Base-by-base conservation (phyloP, 1,140 invertebrate species). In the Rhyzopertha dominica region DNA sequence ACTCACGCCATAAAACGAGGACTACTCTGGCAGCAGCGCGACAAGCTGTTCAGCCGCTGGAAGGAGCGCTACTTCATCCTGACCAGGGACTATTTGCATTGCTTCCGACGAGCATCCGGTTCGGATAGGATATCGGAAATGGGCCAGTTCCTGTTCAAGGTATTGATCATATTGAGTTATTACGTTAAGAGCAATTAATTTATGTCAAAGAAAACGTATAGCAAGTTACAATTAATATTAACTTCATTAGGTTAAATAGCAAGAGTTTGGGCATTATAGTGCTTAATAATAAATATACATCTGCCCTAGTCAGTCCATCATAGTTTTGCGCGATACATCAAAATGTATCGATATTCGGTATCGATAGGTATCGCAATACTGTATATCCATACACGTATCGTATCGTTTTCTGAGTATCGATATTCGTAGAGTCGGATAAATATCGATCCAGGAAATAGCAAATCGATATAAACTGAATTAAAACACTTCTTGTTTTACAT, bases 61-160 rank as follows among this genome's bases (percentile, higher is more conserved):
- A 84, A 84, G 60, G 80, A 84, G 61, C 67, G 80, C 43, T 82
- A 79, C 58, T 82, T 82, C 66, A 77, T 82, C 32, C 66, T 82
- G 9, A 82, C 81, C 13, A 68, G 75, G 42, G 81, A 83, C 55
- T 84, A 83, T 59, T 67, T 84, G 37, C 77, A 81, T 52, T 84
- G 81, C 65, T 84, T 84, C 61, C 74, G 81, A 54, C 71, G 78
- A 56, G 76, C 77, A 20, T 75, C 77, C 4, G 74, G 74, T 31
- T 62, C 71, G 19, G 74, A 80, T 54, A 69, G 76, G 38, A 77
- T 80, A 43, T 81, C 81, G 4, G 79, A 82, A 57, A 82, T 83
- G 80, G 81, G 81, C 37, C 77, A 78, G 55, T 83, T 82, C 61
- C 73, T 82, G 40, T 82, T 80, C 66, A 82, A 82, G 72, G 78